Base-by-base conservation (phyloP, 2,888 invertebrate genomes). In the Odontothrips loti region DNA sequence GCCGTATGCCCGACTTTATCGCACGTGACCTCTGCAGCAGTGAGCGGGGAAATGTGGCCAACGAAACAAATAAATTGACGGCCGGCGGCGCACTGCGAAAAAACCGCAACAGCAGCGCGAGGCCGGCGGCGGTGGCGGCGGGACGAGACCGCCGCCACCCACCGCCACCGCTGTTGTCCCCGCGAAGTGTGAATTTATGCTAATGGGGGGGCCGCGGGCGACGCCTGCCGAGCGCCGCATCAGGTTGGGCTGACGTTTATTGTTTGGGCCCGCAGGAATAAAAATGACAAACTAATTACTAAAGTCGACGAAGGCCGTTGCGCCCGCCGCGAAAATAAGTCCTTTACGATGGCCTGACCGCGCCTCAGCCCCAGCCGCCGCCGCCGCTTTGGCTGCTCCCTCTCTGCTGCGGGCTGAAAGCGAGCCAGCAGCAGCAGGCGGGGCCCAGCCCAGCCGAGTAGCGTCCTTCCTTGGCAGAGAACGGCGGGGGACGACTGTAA, bases 201-300 rank as follows among this genome's bases (percentile, higher is more conserved):
- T 75, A 75, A 75, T 75, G 68, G 27, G 23, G 34, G 34, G 34
- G 58, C 58, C 20, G 58, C 58, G 58, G 34, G 58, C 58, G 58
- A 11, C 17, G 17, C 58, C 15, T 51, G 58, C 58, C 20, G 58
- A 0, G 58, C 51, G 27, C 68, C 68, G 68, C 68, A 75, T 75
- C 68, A 75, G 68, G 68, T 75, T 75, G 68, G 68, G 11, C 23
- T 27, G 68, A 27, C 68, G 68, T 75, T 75, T 75, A 75, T 27
- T 75, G 68, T 75, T 4, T 1, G 51, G 51, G 15, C 51, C 20
- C 34, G 34, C 34, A 12, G 4, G 68, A 75, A 75, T 75, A 27
- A 75, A 75, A 75, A 75, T 75, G 68, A 75, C 68, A 75, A 75
- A 9, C 68, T 75, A 75, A 75, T 75, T 75, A 58, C 58, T 58